Conservation (phyloP, 2,113 vertebrate species). For the Siniperca chuatsi region DNA sequence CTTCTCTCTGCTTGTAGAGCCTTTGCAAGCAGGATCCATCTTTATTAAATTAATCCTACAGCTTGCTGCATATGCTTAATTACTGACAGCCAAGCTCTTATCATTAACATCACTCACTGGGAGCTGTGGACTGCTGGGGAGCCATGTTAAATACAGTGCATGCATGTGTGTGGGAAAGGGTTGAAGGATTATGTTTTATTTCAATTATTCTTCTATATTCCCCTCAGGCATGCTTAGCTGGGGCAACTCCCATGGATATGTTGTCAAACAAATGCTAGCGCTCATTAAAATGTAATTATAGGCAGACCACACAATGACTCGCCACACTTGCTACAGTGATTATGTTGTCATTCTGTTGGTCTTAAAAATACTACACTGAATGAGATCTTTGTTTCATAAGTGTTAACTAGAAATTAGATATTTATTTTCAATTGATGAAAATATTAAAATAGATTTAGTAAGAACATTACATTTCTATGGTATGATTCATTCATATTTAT, state of each 20-base stretch:
- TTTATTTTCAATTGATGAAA: neutral
- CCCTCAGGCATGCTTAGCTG: conserved; percentile 46
- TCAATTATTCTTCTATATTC: conserved; percentile 57
- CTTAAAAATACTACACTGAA: neutral
- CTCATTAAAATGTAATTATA: conserved; percentile 59
- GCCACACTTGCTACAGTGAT: conserved; percentile 10
- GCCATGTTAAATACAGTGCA: conserved; percentile 37
- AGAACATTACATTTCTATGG: neutral
- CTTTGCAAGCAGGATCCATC: conserved; percentile 21
- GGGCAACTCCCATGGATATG: conserved; percentile 37
- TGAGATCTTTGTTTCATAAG: neutral
- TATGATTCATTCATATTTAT: neutral
- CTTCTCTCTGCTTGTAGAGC: neutral
- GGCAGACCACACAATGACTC: conserved; percentile 19
- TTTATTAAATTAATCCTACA: conserved; percentile 63
- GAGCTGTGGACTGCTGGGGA: conserved; percentile 41
- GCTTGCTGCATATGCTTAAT: conserved; percentile 63
- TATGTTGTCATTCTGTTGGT: conserved; percentile 29
- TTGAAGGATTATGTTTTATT: conserved; percentile 43
- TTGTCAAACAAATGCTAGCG: conserved; percentile 52
- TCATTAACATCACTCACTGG: conserved; percentile 64
- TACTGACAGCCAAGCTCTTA: conserved; percentile 57
- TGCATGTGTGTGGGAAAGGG: conserved; percentile 19
- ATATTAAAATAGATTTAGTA: neutral
- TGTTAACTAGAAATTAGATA: neutral